phyloP scores from a whole-genome alignment of 2,888 invertebrate genomes.

The Zhengitettix transpicula region DNA sequence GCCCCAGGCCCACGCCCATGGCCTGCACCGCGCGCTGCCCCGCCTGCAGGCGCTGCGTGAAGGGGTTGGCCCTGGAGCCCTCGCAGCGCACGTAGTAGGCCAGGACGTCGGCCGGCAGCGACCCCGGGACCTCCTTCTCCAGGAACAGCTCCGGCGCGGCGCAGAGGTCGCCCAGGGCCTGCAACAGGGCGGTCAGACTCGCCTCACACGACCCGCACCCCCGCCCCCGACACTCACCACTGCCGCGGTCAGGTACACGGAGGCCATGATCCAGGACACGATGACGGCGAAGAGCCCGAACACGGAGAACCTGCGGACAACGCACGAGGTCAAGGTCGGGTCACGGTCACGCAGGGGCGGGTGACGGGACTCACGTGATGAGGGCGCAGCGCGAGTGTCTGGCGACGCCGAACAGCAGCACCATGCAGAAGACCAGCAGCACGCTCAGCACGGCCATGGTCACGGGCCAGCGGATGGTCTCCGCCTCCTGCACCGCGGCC shows the following conservation, averaged over 20 bases:
- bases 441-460: constrained; percentile 78
- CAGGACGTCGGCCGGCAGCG: constrained; percentile 34
- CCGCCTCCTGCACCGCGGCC: constrained; percentile 20
- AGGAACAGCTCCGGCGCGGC: constrained; percentile 71
- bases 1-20: constrained; percentile 29
- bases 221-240: constrained; percentile 36
- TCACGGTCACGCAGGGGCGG: no score
- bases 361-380: constrained; percentile 40
- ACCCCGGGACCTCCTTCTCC: constrained; percentile 29
- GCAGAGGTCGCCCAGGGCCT: constrained; percentile 67
- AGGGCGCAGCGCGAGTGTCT: constrained; percentile 77
- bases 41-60: constrained; percentile 65
- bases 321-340: not conserved
- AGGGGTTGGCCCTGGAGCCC: constrained; percentile 58
- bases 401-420: constrained; percentile 77
- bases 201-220: no score
- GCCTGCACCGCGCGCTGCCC: constrained; percentile 49
- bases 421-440: constrained; percentile 72
- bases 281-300: constrained; percentile 73
- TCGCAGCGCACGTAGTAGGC: constrained; percentile 74
- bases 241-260: constrained; percentile 66
- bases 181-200: constrained; percentile 6
- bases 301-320: constrained; percentile 50
- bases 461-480: constrained; percentile 51
- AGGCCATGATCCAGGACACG: constrained; percentile 76